phyloP scores from a whole-genome alignment of 2,888 invertebrate species.

The Orgyia antiqua region DNA sequence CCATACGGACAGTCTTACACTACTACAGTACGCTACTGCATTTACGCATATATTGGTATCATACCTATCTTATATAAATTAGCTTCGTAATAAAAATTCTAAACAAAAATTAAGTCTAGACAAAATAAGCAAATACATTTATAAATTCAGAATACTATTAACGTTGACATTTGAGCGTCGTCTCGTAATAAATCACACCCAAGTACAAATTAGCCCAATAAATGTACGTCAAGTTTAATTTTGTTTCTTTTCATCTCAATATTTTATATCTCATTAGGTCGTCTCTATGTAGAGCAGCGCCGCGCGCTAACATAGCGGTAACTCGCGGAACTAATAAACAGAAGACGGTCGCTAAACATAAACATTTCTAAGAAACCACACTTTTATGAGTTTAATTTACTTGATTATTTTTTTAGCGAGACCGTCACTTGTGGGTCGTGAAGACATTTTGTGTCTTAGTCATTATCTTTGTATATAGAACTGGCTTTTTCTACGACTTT shows the following conservation, averaged over 20 bases:
- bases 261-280: constrained; percentile 1
- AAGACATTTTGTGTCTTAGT: too few relatives aligned
- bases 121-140: too few relatives aligned
- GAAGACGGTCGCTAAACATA: constrained; percentile 1
- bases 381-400: constrained; percentile 3
- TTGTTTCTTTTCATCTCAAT: constrained; percentile 8
- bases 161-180: too few relatives aligned
- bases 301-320: neutral
- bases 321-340: constrained; percentile 4
- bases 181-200: neutral
- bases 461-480: too few relatives aligned
- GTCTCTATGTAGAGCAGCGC: neutral
- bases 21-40: too few relatives aligned
- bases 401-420: neutral
- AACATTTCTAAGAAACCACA: neutral
- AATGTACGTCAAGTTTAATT: constrained; percentile 9
- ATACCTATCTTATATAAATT: too few relatives aligned
- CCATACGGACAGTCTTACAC: too few relatives aligned
- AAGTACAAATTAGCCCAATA: neutral
- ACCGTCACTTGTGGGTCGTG: neutral
- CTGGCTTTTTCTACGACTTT: too few relatives aligned
- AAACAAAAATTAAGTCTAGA: too few relatives aligned
- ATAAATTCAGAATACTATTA: too few relatives aligned
- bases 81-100: too few relatives aligned
- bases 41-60: too few relatives aligned